Conservation (phyloP, 2,113 vertebrate species). For the Mesoclemmys tuberculata region DNA sequence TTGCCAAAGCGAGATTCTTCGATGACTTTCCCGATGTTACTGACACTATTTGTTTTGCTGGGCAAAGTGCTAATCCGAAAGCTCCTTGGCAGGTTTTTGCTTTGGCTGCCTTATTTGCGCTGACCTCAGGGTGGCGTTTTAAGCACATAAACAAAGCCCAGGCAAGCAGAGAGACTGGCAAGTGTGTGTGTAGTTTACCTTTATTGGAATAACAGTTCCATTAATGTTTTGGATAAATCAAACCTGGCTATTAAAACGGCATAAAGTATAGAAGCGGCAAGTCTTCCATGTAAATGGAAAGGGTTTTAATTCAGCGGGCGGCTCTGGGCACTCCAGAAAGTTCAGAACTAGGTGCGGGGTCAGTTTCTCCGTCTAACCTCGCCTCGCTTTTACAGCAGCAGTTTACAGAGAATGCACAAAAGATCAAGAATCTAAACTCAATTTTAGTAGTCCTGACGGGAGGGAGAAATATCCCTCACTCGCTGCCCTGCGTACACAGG, state of each 20-base stretch:
- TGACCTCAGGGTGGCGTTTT: constrained; percentile 83
- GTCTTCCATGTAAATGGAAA: background rate
- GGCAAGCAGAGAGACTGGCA: background rate
- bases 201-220: constrained; percentile 53
- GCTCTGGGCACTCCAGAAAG: background rate
- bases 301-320: background rate
- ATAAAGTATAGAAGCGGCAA: background rate
- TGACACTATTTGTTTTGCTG: background rate
- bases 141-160: constrained; percentile 73
- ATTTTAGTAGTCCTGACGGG: background rate
- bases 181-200: constrained; percentile 41
- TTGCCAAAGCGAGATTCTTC: background rate
- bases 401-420: constrained; percentile 34
- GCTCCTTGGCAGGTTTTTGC: constrained; percentile 15
- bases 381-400: background rate
- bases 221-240: constrained; percentile 43
- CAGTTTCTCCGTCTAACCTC: background rate
- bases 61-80: constrained; percentile 46
- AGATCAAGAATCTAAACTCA: background rate
- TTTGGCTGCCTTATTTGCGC: constrained; percentile 36
- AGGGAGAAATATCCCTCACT: background rate
- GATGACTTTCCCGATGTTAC: background rate
- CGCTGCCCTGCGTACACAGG: constrained; percentile 1
- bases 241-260: constrained; percentile 42
- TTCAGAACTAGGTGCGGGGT: background rate